Conservation (phyloP, 2,797 vertebrate genomes). For the Selene dorsalis region DNA sequence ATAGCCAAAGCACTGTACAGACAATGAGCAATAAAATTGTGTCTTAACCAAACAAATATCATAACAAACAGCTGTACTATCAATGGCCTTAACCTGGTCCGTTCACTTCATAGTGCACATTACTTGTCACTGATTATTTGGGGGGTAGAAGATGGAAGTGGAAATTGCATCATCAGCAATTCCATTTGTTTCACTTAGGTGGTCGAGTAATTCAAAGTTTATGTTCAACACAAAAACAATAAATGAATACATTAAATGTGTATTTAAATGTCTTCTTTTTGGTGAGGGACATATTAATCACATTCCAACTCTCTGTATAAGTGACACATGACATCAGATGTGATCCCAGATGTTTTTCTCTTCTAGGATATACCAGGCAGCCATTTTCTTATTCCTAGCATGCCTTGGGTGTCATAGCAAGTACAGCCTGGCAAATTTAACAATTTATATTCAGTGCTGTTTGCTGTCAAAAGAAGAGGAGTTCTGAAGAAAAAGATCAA, state of each 20-base stretch:
- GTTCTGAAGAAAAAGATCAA: constrained; percentile 71
- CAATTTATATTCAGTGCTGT: constrained; percentile 78
- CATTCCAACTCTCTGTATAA: neutral
- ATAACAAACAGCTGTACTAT: too few species aligned
- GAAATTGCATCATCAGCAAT: too few species aligned
- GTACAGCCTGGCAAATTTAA: constrained; percentile 69
- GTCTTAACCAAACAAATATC: too few species aligned
- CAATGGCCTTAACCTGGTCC: too few species aligned
- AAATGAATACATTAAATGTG: neutral
- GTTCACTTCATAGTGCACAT: too few species aligned
- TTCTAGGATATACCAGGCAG: neutral
- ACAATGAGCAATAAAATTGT: too few species aligned
- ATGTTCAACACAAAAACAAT: neutral
- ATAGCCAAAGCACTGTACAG: too few species aligned
- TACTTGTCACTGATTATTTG: too few species aligned
- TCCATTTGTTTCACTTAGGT: too few species aligned
- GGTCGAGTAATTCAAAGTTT: too few species aligned
- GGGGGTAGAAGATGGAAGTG: too few species aligned
- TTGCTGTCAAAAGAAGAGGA: constrained; percentile 64
- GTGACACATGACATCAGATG: neutral
- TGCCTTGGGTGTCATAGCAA: constrained; percentile 55
- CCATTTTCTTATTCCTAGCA: constrained; percentile 36
- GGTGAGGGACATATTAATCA: neutral
- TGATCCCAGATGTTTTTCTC: constrained; percentile 27
- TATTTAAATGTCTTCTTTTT: neutral